A percentile compares a stretch with the other conserved stretches of the same genome.
Conservation (phyloP, 2,888 invertebrate species). For the Clepsis dumicolana region DNA sequence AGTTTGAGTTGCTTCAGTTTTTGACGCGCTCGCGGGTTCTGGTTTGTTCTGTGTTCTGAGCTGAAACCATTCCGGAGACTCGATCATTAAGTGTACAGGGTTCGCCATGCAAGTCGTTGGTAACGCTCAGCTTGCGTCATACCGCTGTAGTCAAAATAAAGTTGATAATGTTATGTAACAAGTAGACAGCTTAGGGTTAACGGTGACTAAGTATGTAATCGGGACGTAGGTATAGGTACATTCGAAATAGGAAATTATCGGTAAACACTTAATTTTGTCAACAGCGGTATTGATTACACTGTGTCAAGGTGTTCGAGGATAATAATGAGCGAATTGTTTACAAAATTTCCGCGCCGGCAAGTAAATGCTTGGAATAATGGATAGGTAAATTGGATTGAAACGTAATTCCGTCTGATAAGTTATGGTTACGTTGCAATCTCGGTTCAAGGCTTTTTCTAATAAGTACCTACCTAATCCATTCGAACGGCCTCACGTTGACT, state of each 20-base stretch:
- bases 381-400: conserved; percentile 3
- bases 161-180: conserved; percentile 33
- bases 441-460: conserved; percentile 23
- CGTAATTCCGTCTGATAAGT: conserved; percentile 14
- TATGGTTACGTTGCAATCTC: conserved; percentile 17
- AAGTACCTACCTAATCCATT: too few relatives aligned
- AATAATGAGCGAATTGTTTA: conserved; percentile 35
- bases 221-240: not conserved
- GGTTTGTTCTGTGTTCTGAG: too few relatives aligned
- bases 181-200: conserved; percentile 36
- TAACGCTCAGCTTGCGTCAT: conserved; percentile 21
- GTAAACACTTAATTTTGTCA: conserved; percentile 25
- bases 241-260: conserved; percentile 21
- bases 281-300: conserved; percentile 13
- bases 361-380: not conserved
- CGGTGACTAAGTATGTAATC: conserved; percentile 29
- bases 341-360: conserved; percentile 16
- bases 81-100: not conserved
- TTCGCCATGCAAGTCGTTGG: not conserved
- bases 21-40: too few relatives aligned
- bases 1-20: too few relatives aligned
- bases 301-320: conserved; percentile 35
- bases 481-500: conserved; percentile 20
- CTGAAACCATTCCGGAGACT: too few relatives aligned
- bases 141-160: conserved; percentile 26